Evolutionary conservation across 2,113 vertebrate species (phyloP).

Genomic region (Thalassoma bifasciatum): DNA sequence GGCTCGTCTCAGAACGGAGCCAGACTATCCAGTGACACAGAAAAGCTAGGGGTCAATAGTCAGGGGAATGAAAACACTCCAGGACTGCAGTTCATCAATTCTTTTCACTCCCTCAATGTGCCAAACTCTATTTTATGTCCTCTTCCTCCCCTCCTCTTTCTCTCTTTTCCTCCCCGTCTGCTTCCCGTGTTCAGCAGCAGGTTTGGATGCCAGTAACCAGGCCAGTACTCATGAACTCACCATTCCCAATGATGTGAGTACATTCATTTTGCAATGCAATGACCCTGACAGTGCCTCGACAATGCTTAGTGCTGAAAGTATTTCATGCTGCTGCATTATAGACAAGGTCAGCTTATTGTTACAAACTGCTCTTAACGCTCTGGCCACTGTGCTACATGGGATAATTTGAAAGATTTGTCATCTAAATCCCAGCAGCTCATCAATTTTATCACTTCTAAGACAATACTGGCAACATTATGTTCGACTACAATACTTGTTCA

Average conservation of each 20-base stretch:
- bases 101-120: constrained; percentile 78
- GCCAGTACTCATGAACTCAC: constrained; percentile 99
- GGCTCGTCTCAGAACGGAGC: constrained; percentile 34
- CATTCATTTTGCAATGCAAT: background rate
- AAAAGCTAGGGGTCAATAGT: constrained; percentile 22
- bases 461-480: too few relatives aligned
- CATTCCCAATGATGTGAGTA: constrained; percentile 99
- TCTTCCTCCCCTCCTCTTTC: constrained; percentile 57
- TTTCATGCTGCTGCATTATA: background rate
- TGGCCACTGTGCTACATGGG: background rate
- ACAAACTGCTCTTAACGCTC: background rate
- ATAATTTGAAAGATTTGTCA: background rate
- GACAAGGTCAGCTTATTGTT: background rate
- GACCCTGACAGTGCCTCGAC: background rate
- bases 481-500: too few relatives aligned
- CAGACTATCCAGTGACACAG: constrained; percentile 1
- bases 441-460: background rate
- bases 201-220: constrained; percentile 96
- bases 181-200: constrained; percentile 83
- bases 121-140: constrained; percentile 79
- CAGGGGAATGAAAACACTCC: constrained; percentile 10
- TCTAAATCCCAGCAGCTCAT: background rate
- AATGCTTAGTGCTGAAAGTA: too few relatives aligned
- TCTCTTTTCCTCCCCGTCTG: constrained; percentile 46
- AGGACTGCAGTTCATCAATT: constrained; percentile 32